phyloP scores from a whole-genome alignment of 2,888 invertebrate genomes.

The Punctoribates punctum region DNA sequence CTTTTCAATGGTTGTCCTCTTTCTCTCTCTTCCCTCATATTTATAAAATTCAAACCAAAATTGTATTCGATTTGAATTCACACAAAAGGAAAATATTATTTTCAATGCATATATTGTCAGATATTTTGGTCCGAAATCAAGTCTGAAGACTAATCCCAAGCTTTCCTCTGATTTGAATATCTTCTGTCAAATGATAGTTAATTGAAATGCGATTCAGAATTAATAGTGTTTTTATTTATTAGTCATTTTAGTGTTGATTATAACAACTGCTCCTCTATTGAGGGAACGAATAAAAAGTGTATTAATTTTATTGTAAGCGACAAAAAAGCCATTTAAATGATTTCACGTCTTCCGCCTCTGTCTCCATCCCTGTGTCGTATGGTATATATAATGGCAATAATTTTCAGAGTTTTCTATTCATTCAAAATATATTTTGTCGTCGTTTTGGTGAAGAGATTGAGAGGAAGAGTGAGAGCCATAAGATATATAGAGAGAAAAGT shows the following conservation, averaged over 20 bases:
- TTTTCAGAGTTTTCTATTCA: not conserved
- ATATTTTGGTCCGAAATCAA: no score
- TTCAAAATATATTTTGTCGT: constrained; percentile 2
- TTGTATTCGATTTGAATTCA: no score
- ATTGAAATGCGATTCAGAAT: not conserved
- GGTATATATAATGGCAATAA: not conserved
- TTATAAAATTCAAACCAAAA: no score
- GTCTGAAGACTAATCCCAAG: no score
- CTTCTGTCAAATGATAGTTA: not conserved
- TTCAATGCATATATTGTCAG: no score
- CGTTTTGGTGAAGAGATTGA: not conserved
- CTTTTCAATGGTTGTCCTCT: not conserved
- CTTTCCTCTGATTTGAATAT: not conserved
- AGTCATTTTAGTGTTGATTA: not conserved
- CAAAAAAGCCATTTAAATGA: constrained; percentile 25
- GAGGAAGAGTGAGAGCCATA: not conserved
- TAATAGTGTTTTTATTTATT: constrained; percentile 5
- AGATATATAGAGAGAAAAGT: constrained; percentile 24
- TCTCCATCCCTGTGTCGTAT: not conserved
- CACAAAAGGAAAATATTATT: no score
- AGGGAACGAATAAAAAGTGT: not conserved
- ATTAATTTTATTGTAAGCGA: constrained; percentile 23
- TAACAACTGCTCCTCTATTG: not conserved
- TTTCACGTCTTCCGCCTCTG: not conserved
- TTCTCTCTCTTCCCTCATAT: no score